Percentiles rank a stretch among this genome's conserved stretches.
These are phyloP conservation scores for Umimayanthus kanabou DNA, from an alignment of 92 coral and sea anemone species.

Conservation along the genomic window DNA sequence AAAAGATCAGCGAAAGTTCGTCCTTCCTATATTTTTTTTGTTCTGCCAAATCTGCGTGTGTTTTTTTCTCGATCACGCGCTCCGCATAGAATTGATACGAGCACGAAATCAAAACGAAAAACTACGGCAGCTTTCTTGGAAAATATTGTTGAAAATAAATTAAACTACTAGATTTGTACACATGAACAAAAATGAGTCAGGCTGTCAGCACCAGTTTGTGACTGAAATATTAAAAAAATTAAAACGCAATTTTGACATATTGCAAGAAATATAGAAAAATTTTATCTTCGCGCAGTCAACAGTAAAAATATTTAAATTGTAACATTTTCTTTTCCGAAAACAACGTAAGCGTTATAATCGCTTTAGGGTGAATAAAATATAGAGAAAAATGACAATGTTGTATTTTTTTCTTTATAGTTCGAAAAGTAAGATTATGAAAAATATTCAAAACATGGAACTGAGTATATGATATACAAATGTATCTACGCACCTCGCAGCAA, in stretches of 20 bases:
- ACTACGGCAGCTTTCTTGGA: background rate
- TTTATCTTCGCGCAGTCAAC: background rate
- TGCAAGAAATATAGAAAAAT: background rate
- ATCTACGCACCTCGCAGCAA: slow-evolving; percentile 60
- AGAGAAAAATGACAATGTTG: background rate
- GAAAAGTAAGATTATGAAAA: background rate
- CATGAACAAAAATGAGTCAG: background rate
- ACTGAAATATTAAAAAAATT: background rate
- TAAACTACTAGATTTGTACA: background rate
- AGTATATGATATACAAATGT: background rate
- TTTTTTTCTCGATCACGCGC: background rate
- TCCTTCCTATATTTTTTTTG: no score
- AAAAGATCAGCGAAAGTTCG: background rate
- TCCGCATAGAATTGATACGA: background rate
- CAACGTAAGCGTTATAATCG: background rate
- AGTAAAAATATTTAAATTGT: background rate
- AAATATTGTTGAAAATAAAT: background rate
- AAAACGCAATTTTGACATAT: background rate
- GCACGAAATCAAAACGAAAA: background rate
- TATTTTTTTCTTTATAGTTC: background rate
- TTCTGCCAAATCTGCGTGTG: background rate
- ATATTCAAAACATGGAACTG: background rate
- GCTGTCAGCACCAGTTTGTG: background rate
- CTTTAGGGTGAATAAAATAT: background rate
- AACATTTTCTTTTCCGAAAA: background rate